These are phyloP conservation scores for Brevipalpus yothersi DNA, from an alignment of 1,140 invertebrate species.

Conservation along the genomic window DNA sequence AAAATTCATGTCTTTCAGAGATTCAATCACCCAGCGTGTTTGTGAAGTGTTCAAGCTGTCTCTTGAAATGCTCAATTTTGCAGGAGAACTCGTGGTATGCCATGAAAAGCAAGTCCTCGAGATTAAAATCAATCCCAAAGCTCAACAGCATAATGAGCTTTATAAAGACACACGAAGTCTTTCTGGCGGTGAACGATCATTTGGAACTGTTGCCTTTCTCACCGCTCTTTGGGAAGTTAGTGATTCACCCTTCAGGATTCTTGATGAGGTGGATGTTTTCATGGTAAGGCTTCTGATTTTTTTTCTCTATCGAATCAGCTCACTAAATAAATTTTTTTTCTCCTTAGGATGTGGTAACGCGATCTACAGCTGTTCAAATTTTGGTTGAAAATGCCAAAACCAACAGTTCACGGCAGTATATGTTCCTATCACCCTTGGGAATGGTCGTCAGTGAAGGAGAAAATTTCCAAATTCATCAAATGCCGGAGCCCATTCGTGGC, in stretches of 20 bases:
- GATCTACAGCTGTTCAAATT: conserved; percentile 21
- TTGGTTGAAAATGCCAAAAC: conserved; percentile 19
- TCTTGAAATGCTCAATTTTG: neutral
- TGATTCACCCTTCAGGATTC: conserved; percentile 70
- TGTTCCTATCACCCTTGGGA: conserved; percentile 23
- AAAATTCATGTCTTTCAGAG: neutral
- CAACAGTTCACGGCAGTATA: conserved; percentile 19
- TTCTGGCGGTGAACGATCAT: conserved; percentile 85
- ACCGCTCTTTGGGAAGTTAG: conserved; percentile 76
- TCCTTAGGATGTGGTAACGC: conserved; percentile 22
- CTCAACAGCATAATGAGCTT: conserved; percentile 9
- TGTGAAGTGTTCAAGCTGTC: neutral
- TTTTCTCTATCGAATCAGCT: neutral
- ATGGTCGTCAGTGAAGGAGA: conserved; percentile 9
- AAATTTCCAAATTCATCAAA: neutral
- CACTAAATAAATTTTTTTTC: neutral
- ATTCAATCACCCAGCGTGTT: neutral
- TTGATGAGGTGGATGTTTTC: conserved; percentile 96
- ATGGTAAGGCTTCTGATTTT: conserved; percentile 33
- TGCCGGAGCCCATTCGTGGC: conserved; percentile 4
- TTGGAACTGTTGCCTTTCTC: conserved; percentile 76
- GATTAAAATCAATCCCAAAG: conserved; percentile 5
- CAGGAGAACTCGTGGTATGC: neutral
- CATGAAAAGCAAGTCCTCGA: conserved; percentile 2
- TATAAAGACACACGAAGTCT: conserved; percentile 26